Evolutionary conservation across 2,797 vertebrate genomes (phyloP).

Genomic region (Spinus olivaceus): DNA sequence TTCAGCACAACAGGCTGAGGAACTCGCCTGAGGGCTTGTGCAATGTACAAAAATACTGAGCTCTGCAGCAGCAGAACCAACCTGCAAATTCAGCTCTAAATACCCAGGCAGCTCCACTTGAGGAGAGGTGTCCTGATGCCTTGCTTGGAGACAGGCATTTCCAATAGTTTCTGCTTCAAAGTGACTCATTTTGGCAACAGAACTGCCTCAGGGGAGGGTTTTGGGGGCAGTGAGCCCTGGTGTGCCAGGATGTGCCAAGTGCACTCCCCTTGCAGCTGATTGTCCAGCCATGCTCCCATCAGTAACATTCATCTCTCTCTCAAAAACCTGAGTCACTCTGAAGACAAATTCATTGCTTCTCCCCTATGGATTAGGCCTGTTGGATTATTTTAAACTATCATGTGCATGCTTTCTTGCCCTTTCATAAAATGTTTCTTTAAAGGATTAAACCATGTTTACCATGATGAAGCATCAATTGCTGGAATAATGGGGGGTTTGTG

Average conservation of each 20-base stretch:
- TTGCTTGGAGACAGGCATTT: background rate
- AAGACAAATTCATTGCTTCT: background rate
- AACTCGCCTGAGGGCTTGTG: background rate
- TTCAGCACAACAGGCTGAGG: background rate
- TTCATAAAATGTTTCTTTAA: background rate
- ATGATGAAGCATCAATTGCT: background rate
- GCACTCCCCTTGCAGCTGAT: background rate
- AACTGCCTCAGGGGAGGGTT: background rate
- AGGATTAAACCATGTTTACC: background rate
- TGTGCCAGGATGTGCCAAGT: background rate
- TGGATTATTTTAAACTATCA: background rate
- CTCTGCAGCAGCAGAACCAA: background rate
- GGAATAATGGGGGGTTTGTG: conserved; percentile 12
- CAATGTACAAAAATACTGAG: background rate
- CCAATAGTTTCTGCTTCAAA: background rate
- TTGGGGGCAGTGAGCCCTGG: background rate
- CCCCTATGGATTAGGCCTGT: background rate
- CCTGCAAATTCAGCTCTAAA: background rate
- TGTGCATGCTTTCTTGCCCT: background rate
- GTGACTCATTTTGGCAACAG: background rate
- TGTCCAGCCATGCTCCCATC: background rate
- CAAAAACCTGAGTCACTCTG: background rate
- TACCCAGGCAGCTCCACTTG: background rate
- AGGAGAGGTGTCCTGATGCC: background rate
- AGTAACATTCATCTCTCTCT: background rate